Evolutionary conservation across 2,113 vertebrate genomes (phyloP).

Genomic region (Marmota flaviventris): DNA sequence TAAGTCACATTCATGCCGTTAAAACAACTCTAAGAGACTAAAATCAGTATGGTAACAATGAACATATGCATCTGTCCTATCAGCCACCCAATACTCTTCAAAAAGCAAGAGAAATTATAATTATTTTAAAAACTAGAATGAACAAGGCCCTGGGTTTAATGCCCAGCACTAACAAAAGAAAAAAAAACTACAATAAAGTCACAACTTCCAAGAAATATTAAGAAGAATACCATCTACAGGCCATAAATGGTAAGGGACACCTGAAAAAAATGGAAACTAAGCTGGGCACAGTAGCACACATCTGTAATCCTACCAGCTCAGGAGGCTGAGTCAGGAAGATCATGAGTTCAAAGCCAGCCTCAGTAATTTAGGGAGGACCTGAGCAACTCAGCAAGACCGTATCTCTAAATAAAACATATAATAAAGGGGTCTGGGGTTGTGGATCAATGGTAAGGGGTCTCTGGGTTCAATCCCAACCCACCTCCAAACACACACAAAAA

Average conservation of each 20-base stretch:
- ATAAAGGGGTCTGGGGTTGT: too few relatives aligned
- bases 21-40: constrained; percentile 9
- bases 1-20: neutral
- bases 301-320: too few relatives aligned
- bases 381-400: too few relatives aligned
- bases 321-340: too few relatives aligned
- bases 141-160: too few relatives aligned
- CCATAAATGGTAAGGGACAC: neutral
- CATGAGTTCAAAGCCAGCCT: too few relatives aligned
- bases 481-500: neutral
- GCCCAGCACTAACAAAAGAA: too few relatives aligned
- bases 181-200: neutral
- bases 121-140: neutral
- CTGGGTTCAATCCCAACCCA: too few relatives aligned
- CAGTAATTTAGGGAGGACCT: too few relatives aligned
- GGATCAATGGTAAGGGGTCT: too few relatives aligned
- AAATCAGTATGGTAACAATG: neutral
- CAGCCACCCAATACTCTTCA: neutral
- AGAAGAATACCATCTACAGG: neutral
- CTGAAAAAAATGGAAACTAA: neutral
- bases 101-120: neutral
- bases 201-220: neutral
- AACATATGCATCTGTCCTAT: neutral
- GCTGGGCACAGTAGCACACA: too few relatives aligned
- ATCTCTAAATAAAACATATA: too few relatives aligned